Evolutionary conservation across 1,140 invertebrate genomes (phyloP).

Genomic region (Asbolus verrucosus): DNA sequence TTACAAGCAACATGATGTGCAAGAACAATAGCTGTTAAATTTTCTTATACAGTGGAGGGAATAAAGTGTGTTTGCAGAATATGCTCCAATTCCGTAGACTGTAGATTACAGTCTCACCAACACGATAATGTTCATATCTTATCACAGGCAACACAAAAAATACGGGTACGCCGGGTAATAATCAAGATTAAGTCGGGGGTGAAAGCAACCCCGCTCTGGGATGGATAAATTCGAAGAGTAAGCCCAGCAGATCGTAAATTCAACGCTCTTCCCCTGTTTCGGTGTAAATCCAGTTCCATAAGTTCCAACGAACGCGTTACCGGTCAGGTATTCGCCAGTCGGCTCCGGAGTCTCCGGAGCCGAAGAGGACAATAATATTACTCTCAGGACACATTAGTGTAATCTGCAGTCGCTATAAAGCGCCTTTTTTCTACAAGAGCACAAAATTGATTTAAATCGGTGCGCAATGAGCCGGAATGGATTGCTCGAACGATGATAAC

Average conservation of each 20-base stretch:
- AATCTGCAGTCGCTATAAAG: constrained; percentile 34
- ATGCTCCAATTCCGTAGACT: constrained; percentile 36
- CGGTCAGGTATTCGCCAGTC: constrained; percentile 45
- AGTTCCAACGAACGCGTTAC: constrained; percentile 39
- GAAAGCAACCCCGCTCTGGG: constrained; percentile 47
- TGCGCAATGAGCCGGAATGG: constrained; percentile 19
- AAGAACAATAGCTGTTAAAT: constrained; percentile 43
- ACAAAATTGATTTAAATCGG: constrained; percentile 39
- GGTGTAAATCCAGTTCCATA: constrained; percentile 51
- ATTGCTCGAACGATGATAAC: constrained; percentile 8
- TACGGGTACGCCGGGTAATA: constrained; percentile 49
- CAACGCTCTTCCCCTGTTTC: constrained; percentile 45
- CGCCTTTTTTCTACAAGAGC: constrained; percentile 17
- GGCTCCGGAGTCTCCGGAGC: constrained; percentile 13
- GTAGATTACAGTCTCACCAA: constrained; percentile 48
- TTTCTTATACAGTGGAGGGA: constrained; percentile 31
- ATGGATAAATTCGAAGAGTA: constrained; percentile 54
- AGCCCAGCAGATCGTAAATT: constrained; percentile 55
- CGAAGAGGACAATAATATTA: constrained; percentile 41
- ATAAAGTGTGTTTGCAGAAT: constrained; percentile 32
- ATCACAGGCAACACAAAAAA: constrained; percentile 50
- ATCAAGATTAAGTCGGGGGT: constrained; percentile 53
- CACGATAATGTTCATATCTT: constrained; percentile 53
- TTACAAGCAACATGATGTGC: constrained; percentile 36
- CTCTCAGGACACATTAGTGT: constrained; percentile 44